A percentile compares a stretch with the other conserved stretches of the same genome.
Conservation (phyloP, 2,888 invertebrate genomes). For the Drosophila nigritarsus region DNA sequence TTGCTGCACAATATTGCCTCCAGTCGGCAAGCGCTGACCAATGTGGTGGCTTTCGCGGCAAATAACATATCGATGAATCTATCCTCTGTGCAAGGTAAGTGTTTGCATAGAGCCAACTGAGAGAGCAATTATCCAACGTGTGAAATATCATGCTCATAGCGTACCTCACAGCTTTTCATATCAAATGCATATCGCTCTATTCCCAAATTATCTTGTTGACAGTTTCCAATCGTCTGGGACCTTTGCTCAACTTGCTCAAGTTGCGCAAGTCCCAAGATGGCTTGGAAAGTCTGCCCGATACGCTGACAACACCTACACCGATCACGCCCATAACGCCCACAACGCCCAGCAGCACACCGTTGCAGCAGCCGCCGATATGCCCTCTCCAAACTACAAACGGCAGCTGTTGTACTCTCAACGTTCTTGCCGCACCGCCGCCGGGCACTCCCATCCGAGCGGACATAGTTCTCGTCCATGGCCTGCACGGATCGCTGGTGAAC, state of each 20-base stretch:
- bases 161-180: constrained; percentile 32
- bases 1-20: constrained; percentile 80
- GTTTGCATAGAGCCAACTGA: background rate
- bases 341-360: constrained; percentile 35
- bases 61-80: constrained; percentile 84
- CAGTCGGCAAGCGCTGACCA: constrained; percentile 82
- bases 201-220: constrained; percentile 30
- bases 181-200: constrained; percentile 36
- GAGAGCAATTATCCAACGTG: constrained; percentile 13
- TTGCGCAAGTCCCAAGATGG: constrained; percentile 81
- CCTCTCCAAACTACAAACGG: constrained; percentile 54
- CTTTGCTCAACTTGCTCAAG: constrained; percentile 83
- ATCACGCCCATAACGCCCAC: constrained; percentile 52
- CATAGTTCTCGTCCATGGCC: constrained; percentile 92
- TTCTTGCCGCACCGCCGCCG: constrained; percentile 83
- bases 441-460: constrained; percentile 86
- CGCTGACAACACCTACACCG: constrained; percentile 52
- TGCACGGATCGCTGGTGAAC: constrained; percentile 89
- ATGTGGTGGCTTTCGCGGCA: constrained; percentile 84
- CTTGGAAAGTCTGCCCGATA: constrained; percentile 81
- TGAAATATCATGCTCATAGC: constrained; percentile 19
- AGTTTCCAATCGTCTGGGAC: constrained; percentile 84
- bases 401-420: constrained; percentile 82
- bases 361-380: constrained; percentile 47
- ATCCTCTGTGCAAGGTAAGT: constrained; percentile 84